Percentiles rank a stretch among this genome's conserved stretches.
These are phyloP conservation scores for Buphagus erythrorhynchus DNA, from an alignment of 2,797 vertebrate species.

Conservation along the genomic window DNA sequence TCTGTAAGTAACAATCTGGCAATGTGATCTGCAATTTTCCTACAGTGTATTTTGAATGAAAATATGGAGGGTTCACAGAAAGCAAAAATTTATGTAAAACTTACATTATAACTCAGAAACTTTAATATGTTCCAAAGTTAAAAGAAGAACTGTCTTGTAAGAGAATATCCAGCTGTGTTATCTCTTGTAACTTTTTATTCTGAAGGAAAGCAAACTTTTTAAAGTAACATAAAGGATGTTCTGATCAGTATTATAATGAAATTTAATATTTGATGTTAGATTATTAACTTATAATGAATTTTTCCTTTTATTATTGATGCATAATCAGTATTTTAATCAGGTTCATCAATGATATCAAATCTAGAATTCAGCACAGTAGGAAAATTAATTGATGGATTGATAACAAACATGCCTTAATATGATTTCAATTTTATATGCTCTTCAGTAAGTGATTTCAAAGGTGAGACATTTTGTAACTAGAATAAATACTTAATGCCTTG, in stretches of 20 bases:
- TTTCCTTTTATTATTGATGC: constrained; percentile 73
- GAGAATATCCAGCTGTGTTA: neutral
- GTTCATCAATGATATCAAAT: neutral
- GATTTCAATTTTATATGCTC: neutral
- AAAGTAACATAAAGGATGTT: constrained; percentile 60
- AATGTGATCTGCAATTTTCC: neutral
- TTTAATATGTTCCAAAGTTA: neutral
- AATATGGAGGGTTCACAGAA: neutral
- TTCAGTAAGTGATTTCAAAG: neutral
- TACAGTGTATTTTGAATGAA: neutral
- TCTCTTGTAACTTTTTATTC: neutral
- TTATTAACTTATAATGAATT: constrained; percentile 74
- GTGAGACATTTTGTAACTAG: neutral
- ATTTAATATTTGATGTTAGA: constrained; percentile 81
- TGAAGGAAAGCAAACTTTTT: neutral
- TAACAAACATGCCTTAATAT: neutral
- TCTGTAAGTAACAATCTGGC: neutral
- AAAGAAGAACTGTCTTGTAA: neutral
- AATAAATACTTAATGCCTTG: neutral
- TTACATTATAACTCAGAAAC: neutral
- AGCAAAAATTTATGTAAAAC: neutral
- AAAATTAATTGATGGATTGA: constrained; percentile 56
- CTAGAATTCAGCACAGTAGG: constrained; percentile 29
- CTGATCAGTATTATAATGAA: constrained; percentile 74
- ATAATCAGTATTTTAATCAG: constrained; percentile 65